A percentile compares a stretch with the other conserved stretches of the same genome.
Conservation (phyloP, 2,113 vertebrate genomes). For the Callospermophilus lateralis region DNA sequence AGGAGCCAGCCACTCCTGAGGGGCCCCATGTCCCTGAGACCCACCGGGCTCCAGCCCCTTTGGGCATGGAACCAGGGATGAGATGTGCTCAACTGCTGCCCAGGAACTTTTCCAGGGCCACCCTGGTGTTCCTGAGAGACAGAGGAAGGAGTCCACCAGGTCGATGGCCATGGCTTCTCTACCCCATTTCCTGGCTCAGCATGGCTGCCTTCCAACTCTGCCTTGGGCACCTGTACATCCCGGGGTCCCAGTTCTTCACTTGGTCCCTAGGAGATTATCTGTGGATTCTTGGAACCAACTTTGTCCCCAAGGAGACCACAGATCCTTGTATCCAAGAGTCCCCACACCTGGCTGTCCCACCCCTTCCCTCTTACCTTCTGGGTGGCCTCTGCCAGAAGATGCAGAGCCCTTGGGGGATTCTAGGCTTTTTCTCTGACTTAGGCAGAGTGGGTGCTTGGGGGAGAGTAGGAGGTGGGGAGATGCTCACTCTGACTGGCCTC, state of each 20-base stretch:
- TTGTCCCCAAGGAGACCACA: not conserved
- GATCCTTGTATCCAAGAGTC: not conserved
- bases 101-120: not conserved
- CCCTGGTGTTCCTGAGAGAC: not conserved
- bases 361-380: not conserved
- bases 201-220: not conserved
- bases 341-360: not conserved
- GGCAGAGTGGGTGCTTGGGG: not conserved
- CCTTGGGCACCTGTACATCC: not conserved
- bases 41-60: not conserved
- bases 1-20: not conserved
- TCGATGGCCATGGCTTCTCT: not conserved
- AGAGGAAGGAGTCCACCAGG: not conserved
- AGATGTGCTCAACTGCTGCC: not conserved
- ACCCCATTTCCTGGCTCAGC: not conserved
- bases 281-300: not conserved
- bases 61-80: not conserved
- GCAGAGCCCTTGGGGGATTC: not conserved
- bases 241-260: not conserved
- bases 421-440: not conserved
- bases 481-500: accelerated
- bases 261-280: not conserved
- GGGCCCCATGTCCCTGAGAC: not conserved
- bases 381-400: not conserved
- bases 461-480: too few relatives aligned